Conservation (phyloP, 2,888 invertebrate species). For the Theristus sp. region DNA sequence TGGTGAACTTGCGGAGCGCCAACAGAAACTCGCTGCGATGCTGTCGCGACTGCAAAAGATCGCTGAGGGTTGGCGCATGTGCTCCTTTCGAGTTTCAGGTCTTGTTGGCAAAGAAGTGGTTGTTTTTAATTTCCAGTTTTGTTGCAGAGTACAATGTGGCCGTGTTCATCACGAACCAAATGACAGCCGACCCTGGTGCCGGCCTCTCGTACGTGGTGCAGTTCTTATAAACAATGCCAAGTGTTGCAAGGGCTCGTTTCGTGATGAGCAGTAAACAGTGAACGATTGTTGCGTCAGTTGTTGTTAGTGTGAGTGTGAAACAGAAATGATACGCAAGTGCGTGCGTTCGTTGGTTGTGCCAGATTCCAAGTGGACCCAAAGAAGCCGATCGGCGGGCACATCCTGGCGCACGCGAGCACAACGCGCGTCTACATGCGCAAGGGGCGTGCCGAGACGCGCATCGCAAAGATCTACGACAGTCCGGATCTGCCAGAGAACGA, state of each 20-base stretch:
- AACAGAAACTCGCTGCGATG: conserved; percentile 58
- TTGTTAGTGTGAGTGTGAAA: not conserved
- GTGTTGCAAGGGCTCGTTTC: no score
- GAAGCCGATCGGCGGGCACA: conserved; percentile 62
- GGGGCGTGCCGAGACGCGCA: conserved; percentile 49
- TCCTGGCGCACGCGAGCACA: conserved; percentile 60
- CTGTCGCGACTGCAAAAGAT: conserved; percentile 58
- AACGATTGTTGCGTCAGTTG: not conserved
- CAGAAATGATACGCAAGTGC: not conserved
- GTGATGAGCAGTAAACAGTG: no score
- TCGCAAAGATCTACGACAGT: conserved; percentile 43
- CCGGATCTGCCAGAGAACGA: conserved; percentile 62
- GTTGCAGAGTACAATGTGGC: conserved; percentile 54
- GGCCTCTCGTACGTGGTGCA: conserved; percentile 44
- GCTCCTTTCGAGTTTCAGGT: no score
- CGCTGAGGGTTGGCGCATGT: conserved; percentile 44
- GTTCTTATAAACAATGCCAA: no score
- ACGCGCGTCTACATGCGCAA: conserved; percentile 52
- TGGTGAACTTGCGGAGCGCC: conserved; percentile 56
- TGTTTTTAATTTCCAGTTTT: no score
- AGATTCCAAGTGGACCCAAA: conserved; percentile 48
- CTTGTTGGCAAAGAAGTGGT: no score
- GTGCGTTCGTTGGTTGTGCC: not conserved
- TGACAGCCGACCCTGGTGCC: conserved; percentile 59
- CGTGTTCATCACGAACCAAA: conserved; percentile 62